These are phyloP conservation scores for Epistrophe eligans DNA, from an alignment of 2,888 invertebrate species.

Conservation along the genomic window DNA sequence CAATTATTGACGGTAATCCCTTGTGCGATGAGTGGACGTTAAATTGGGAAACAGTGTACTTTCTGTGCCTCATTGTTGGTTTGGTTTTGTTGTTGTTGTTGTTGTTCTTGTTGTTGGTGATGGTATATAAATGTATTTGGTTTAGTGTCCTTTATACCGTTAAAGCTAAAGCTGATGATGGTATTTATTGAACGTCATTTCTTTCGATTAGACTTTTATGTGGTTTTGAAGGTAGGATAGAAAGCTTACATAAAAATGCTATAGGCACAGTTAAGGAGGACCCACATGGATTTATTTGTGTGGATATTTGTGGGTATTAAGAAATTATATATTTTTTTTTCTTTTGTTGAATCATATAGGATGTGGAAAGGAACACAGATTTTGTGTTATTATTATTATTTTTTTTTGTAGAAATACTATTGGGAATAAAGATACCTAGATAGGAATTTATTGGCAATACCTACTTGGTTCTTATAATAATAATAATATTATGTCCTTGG, in stretches of 20 bases:
- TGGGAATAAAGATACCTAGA: not conserved
- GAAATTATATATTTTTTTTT: conserved; percentile 41
- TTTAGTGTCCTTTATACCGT: conserved; percentile 29
- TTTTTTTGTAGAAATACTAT: not conserved
- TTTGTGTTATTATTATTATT: not conserved
- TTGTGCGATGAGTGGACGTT: conserved; percentile 75
- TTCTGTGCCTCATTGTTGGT: conserved; percentile 60
- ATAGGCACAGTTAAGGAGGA: not conserved
- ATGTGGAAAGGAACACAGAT: not conserved
- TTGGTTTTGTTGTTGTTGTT: conserved; percentile 11
- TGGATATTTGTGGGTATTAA: conserved; percentile 55
- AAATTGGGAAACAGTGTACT: conserved; percentile 75
- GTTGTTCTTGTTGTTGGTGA: conserved; percentile 36
- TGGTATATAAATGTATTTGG: conserved; percentile 24
- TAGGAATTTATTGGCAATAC: conserved; percentile 7
- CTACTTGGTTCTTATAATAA: not conserved
- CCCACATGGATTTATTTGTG: conserved; percentile 63
- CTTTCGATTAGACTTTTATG: conserved; percentile 70
- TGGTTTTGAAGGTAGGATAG: not conserved
- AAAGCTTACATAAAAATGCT: not conserved
- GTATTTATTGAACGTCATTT: conserved; percentile 75
- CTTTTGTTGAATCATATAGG: not conserved
- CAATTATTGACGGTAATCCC: conserved; percentile 76
- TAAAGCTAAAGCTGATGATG: conserved; percentile 54
- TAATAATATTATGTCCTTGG: not conserved